A percentile compares a stretch with the other conserved stretches of the same genome.
These are phyloP conservation scores for Andrena camellia DNA, from an alignment of 2,888 invertebrate species.

Conservation along the genomic window DNA sequence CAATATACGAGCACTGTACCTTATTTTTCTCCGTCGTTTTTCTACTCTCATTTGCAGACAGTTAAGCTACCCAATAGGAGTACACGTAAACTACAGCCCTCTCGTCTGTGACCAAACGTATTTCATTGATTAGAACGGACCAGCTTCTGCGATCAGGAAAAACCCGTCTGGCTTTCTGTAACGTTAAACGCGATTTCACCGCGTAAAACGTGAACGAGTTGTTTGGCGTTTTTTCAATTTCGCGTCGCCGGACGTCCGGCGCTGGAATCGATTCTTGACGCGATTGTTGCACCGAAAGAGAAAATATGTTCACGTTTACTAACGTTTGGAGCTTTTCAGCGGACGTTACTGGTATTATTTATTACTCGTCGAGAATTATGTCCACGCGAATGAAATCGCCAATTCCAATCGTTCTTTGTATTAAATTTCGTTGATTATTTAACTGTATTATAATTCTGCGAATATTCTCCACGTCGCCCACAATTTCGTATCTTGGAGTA, in stretches of 20 bases:
- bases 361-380: too few species aligned
- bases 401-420: too few species aligned
- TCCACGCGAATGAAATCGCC: too few species aligned
- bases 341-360: not conserved
- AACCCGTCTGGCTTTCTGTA: constrained; percentile 16
- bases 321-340: not conserved
- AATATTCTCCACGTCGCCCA: too few species aligned
- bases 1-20: not conserved
- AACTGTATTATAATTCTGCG: not conserved
- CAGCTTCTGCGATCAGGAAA: constrained; percentile 48
- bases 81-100: constrained; percentile 42
- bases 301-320: not conserved
- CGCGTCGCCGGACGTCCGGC: constrained; percentile 15
- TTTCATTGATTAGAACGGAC: constrained; percentile 56
- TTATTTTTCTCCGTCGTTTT: not conserved
- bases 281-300: constrained; percentile 18
- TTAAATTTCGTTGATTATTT: not conserved
- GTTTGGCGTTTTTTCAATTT: constrained; percentile 43
- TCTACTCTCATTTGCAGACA: constrained; percentile 29
- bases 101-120: constrained; percentile 48
- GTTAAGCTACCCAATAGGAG: constrained; percentile 14
- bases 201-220: constrained; percentile 31
- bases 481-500: not conserved
- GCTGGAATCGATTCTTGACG: constrained; percentile 16
- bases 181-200: constrained; percentile 43